A percentile compares a stretch with the other conserved stretches of the same genome.
phyloP scores from a whole-genome alignment of 2,113 vertebrate species.

The Patagioenas fasciata region DNA sequence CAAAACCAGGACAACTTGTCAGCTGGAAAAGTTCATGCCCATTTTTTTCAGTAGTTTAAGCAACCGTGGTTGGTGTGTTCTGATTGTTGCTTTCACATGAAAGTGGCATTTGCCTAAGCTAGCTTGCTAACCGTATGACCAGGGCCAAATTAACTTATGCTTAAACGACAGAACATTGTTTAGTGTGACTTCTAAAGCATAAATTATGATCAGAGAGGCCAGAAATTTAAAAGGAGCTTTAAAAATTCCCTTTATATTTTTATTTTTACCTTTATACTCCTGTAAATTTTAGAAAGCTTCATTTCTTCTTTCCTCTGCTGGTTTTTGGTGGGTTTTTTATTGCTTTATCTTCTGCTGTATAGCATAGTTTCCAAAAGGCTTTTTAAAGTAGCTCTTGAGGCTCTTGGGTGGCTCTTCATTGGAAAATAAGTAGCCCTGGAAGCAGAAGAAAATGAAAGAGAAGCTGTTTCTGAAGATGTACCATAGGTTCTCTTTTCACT shows the following conservation, averaged over 20 bases:
- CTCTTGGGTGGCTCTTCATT: not conserved
- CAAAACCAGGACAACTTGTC: too few relatives aligned
- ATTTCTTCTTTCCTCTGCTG: not conserved
- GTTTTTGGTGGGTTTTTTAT: not conserved
- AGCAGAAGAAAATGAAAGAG: not conserved
- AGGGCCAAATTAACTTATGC: not conserved
- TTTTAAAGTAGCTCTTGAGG: not conserved
- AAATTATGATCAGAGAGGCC: not conserved
- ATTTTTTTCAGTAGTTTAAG: not conserved
- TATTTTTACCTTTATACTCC: not conserved
- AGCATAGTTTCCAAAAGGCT: not conserved
- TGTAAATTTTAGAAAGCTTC: not conserved
- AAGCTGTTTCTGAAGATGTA: not conserved
- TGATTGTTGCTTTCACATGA: not conserved
- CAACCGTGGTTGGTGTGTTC: not conserved
- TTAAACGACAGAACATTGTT: not conserved
- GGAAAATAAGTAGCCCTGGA: not conserved
- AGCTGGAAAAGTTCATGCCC: not conserved
- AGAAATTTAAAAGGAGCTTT: not conserved
- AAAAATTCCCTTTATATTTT: not conserved
- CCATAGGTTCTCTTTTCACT: not conserved
- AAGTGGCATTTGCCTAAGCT: not conserved
- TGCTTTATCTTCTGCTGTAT: not conserved
- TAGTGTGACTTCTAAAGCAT: not conserved
- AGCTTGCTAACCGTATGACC: not conserved